These are phyloP conservation scores for Dallia pectoralis DNA, from an alignment of 2,797 vertebrate species.

Conservation along the genomic window DNA sequence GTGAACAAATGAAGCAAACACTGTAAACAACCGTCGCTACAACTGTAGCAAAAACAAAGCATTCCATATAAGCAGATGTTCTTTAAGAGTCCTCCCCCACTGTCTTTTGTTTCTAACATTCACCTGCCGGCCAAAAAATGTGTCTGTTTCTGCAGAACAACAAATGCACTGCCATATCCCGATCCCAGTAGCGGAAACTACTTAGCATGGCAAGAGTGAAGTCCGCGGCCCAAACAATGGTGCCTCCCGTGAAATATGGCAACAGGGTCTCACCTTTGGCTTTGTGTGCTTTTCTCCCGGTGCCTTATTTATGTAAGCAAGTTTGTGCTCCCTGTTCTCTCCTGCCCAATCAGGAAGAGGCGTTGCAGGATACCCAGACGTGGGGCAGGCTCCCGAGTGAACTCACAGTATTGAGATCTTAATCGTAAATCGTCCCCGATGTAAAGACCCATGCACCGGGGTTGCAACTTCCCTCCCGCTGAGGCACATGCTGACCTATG, in stretches of 20 bases:
- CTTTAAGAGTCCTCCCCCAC: slow-evolving; percentile 34
- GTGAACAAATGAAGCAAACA: not conserved
- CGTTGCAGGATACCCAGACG: slow-evolving; percentile 73
- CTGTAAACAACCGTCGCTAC: not conserved
- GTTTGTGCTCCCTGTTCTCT: slow-evolving; percentile 59
- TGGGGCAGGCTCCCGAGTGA: slow-evolving; percentile 59
- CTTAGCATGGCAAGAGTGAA: slow-evolving; percentile 68
- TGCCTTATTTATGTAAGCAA: slow-evolving; percentile 75
- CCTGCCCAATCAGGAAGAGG: slow-evolving; percentile 73
- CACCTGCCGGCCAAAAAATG: slow-evolving; percentile 46
- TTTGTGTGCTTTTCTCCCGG: slow-evolving; percentile 63
- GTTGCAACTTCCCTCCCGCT: not conserved
- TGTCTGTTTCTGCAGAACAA: slow-evolving; percentile 49
- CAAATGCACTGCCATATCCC: slow-evolving; percentile 62
- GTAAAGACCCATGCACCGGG: slow-evolving; percentile 41
- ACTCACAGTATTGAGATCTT: slow-evolving; percentile 47
- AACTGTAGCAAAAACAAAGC: slow-evolving; percentile 7
- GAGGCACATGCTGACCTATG: slow-evolving; percentile 55
- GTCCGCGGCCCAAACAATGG: slow-evolving; percentile 71
- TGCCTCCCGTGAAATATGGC: slow-evolving; percentile 72
- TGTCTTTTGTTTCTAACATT: slow-evolving; percentile 42
- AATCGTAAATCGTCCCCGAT: slow-evolving; percentile 46
- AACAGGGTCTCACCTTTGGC: slow-evolving; percentile 75
- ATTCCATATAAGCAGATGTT: not conserved
- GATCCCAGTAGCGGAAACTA: slow-evolving; percentile 65